Base-by-base conservation (phyloP, 2,797 vertebrate genomes). In the Epinephelus malabaricus region DNA sequence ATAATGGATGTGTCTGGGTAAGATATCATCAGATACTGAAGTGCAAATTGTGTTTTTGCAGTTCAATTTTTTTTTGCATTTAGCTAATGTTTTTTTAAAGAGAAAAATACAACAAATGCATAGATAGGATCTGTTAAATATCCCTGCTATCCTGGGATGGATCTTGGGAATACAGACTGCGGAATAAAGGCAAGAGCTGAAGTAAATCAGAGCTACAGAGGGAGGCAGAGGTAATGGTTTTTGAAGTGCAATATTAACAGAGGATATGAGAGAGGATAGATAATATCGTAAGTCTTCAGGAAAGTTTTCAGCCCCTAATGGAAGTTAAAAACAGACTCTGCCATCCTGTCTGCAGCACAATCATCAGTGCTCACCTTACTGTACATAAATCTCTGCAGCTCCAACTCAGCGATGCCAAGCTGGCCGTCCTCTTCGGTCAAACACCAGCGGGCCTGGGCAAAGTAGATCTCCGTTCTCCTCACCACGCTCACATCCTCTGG, bases 341-440 rank as follows among this genome's bases (percentile, higher is more conserved):
- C 21, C 7, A 21, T 27, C 15, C 15, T 17, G 50, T n/a, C 19
- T 25, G 21, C 56, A 2, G 15, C n/a, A 0, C 10, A 2, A 25
- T 17, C 10, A 46, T 45, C 54, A 62, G n/a, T 3, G 40, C 90
- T 67, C 90, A 98, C 98, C 97, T 99, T 99, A 94, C 98, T 99
- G 90, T 99, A 99, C 91, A 99, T 97, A 85, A 99, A 99, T 53
- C 98, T 96, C 86, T 99, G 97, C 59, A 99, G 96, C 90, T 99
- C 98, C 73, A 99, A 94, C 90, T 99, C 98, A 0, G 98, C 98
- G 3, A 99, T 99, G 85, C 98, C 98, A 25, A 99, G 96, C 93
- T 99, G 98, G 43, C 98, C 98, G 0, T 99, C 98, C 92, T 99
- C 98, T 84, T 99, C 98, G 0, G 98, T 99, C 85, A 99, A 92